phyloP scores from a whole-genome alignment of 37 sponge, comb jelly and placozoan genomes.

The Theonella swinhoei region DNA sequence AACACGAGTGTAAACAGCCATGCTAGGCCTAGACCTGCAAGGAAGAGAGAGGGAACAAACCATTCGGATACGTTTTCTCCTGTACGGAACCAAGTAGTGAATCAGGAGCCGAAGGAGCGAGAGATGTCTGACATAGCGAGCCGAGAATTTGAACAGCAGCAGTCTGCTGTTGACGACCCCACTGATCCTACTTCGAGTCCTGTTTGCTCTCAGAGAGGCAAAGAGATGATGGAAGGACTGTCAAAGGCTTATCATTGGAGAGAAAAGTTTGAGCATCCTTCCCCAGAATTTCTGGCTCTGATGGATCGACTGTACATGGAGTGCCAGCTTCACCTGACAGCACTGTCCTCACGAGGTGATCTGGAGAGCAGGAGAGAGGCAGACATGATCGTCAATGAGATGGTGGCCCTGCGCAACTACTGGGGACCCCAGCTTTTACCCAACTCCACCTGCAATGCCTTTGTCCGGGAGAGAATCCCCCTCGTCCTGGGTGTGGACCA shows the following conservation, averaged over 20 bases:
- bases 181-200: too few relatives aligned
- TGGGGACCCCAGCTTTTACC: conserved; percentile 67
- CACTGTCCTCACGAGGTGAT: conserved; percentile 41
- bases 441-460: conserved; percentile 56
- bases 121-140: too few relatives aligned
- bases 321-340: conserved; percentile 56
- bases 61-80: too few relatives aligned
- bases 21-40: too few relatives aligned
- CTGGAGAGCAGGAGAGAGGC: conserved; percentile 45
- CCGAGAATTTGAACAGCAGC: too few relatives aligned
- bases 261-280: conserved; percentile 31
- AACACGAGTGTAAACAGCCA: too few relatives aligned
- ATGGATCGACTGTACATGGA: conserved; percentile 73
- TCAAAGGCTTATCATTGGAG: conserved; percentile 48
- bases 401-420: conserved; percentile 56
- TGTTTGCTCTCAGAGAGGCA: background rate
- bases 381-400: conserved; percentile 54
- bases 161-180: too few relatives aligned
- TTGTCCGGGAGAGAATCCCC: conserved; percentile 58
- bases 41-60: too few relatives aligned
- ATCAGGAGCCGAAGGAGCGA: too few relatives aligned
- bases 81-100: too few relatives aligned
- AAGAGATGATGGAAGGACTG: conserved; percentile 17
- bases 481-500: conserved; percentile 15
- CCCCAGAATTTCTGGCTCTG: conserved; percentile 41